These are phyloP conservation scores for Diplogasteroides magnus DNA, from an alignment of 1,140 invertebrate genomes.

Conservation along the genomic window DNA sequence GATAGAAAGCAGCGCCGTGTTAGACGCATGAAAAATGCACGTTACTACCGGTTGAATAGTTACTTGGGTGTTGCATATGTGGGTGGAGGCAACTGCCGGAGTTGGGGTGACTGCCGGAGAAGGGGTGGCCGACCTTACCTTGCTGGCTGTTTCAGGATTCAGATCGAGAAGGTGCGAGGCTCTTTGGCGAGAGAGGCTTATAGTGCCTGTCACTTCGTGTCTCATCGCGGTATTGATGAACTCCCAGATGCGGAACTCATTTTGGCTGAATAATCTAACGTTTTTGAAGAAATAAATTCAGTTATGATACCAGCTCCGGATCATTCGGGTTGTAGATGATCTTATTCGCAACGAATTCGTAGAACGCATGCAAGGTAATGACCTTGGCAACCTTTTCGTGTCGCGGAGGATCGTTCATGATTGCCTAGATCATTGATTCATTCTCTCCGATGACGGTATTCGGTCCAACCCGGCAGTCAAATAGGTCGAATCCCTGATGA, in stretches of 20 bases:
- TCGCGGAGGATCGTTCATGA: conserved; percentile 18
- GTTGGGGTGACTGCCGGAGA: too few species aligned
- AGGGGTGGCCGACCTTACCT: too few species aligned
- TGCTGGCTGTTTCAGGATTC: not conserved
- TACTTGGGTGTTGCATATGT: too few species aligned
- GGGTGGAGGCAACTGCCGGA: too few species aligned
- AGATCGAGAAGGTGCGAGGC: not conserved
- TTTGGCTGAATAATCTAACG: too few species aligned
- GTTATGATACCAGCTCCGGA: too few species aligned
- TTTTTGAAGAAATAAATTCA: too few species aligned
- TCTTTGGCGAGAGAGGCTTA: not conserved
- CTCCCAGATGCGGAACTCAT: conserved; percentile 23
- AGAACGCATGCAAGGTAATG: conserved; percentile 36
- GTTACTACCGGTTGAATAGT: too few species aligned
- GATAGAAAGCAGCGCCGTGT: too few species aligned
- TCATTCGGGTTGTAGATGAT: conserved; percentile 16
- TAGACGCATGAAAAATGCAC: too few species aligned
- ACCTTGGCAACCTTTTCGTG: conserved; percentile 40
- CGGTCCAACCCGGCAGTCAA: too few species aligned
- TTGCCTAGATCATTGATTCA: conserved; percentile 15
- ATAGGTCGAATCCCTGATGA: conserved; percentile 44
- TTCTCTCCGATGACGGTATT: too few species aligned
- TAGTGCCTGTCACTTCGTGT: not conserved
- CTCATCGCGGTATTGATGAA: conserved; percentile 16
- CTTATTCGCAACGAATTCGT: conserved; percentile 37